Evolutionary conservation across 2,888 invertebrate genomes (phyloP).

Genomic region (Schizotus pectinicornis): DNA sequence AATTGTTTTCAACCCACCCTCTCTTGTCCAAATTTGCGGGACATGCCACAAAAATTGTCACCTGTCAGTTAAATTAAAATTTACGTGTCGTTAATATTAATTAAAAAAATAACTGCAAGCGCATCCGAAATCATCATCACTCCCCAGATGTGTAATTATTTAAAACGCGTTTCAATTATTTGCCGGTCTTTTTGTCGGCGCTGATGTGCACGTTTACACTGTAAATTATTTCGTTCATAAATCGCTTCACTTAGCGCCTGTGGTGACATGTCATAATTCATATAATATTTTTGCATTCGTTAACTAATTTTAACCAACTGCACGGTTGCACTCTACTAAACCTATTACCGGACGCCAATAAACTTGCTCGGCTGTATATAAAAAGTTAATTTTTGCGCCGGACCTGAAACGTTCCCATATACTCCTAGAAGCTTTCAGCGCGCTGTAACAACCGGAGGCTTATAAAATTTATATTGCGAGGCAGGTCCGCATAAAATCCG

Average conservation of each 20-base stretch:
- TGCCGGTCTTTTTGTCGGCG: slow-evolving; percentile 17
- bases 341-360: too few relatives aligned
- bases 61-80: slow-evolving; percentile 22
- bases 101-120: slow-evolving; percentile 15
- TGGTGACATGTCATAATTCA: slow-evolving; percentile 25
- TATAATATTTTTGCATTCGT: slow-evolving; percentile 13
- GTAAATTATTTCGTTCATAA: slow-evolving; percentile 25
- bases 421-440: too few relatives aligned
- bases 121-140: slow-evolving; percentile 17
- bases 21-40: too few relatives aligned
- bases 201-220: slow-evolving; percentile 23
- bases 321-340: not conserved
- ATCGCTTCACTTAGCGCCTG: slow-evolving; percentile 19
- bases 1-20: too few relatives aligned
- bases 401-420: too few relatives aligned
- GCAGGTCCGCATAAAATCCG: not conserved
- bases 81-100: slow-evolving; percentile 14
- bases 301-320: slow-evolving; percentile 18
- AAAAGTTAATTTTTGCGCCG: too few relatives aligned
- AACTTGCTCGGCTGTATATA: too few relatives aligned
- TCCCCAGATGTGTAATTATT: slow-evolving; percentile 25
- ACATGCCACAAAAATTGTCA: slow-evolving; percentile 17
- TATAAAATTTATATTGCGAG: not conserved
- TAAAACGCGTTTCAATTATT: slow-evolving; percentile 26
- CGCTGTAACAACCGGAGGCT: not conserved